Evolutionary conservation across 1,140 invertebrate species (phyloP).

Genomic region (Solenopsis fugax): DNA sequence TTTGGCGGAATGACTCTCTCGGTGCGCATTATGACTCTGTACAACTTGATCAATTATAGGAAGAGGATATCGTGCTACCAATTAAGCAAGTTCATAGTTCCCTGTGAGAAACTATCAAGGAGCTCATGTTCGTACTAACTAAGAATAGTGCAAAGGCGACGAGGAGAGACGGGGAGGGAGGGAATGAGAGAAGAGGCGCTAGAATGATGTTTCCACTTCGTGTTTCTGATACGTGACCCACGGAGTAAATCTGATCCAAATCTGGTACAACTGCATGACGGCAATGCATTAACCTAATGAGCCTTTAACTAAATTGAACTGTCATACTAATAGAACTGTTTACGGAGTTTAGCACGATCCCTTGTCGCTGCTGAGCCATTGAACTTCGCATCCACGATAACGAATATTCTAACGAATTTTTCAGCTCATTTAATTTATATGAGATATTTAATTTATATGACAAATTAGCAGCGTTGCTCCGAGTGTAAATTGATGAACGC

Average conservation of each 20-base stretch:
- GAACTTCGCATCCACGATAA: background rate
- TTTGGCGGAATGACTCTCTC: conserved; percentile 5
- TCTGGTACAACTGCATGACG: conserved; percentile 48
- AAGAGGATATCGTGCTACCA: conserved; percentile 65
- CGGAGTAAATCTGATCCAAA: conserved; percentile 52
- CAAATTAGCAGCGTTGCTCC: background rate
- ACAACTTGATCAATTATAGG: conserved; percentile 59
- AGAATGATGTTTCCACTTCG: conserved; percentile 61
- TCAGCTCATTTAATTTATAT: background rate
- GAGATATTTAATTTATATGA: background rate
- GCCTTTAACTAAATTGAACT: conserved; percentile 68
- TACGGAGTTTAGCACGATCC: background rate
- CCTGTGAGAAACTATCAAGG: conserved; percentile 55
- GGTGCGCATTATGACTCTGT: conserved; percentile 2
- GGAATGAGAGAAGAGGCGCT: background rate
- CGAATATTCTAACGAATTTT: background rate
- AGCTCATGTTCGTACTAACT: conserved; percentile 56
- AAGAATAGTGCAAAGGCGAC: conserved; percentile 36
- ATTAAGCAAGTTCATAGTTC: conserved; percentile 67
- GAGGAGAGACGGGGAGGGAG: background rate
- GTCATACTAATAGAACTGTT: conserved; percentile 51
- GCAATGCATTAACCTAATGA: conserved; percentile 65
- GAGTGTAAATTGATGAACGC: background rate
- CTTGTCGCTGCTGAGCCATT: background rate
- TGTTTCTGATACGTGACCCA: conserved; percentile 56